phyloP scores from a whole-genome alignment of 2,797 vertebrate species.

The Salmo trutta region DNA sequence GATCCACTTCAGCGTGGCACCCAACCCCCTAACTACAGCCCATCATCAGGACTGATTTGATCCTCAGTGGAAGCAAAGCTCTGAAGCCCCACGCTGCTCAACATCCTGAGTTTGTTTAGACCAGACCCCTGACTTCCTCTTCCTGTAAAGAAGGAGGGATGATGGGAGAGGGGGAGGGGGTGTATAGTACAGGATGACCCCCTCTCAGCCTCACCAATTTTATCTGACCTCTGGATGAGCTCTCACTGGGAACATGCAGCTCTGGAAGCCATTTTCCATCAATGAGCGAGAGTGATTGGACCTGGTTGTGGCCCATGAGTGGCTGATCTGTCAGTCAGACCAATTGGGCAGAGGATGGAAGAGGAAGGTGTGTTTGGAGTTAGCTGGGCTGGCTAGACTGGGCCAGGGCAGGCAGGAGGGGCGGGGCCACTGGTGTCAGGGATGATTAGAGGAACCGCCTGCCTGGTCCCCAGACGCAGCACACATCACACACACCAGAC shows the following conservation, averaged over 20 bases:
- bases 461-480: constrained; percentile 37
- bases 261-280: constrained; percentile 84
- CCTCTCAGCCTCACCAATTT: constrained; percentile 64
- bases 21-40: constrained; percentile 54
- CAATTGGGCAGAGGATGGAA: constrained; percentile 47
- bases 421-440: constrained; percentile 72
- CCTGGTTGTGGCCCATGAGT: constrained; percentile 52
- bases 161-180: not conserved
- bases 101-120: constrained; percentile 70
- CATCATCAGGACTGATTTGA: constrained; percentile 62
- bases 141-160: constrained; percentile 16
- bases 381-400: constrained; percentile 46
- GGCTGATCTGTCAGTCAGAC: constrained; percentile 46
- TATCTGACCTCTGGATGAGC: constrained; percentile 64
- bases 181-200: constrained; percentile 48
- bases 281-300: constrained; percentile 64
- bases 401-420: constrained; percentile 47
- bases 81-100: constrained; percentile 52
- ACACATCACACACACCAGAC: constrained; percentile 6
- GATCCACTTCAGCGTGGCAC: constrained; percentile 52
- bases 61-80: constrained; percentile 54
- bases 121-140: constrained; percentile 54
- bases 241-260: constrained; percentile 63
- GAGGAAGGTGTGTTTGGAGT: constrained; percentile 61
- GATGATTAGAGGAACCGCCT: constrained; percentile 70